These are phyloP conservation scores for Epizoanthus ramosus DNA, from an alignment of 92 coral and sea anemone genomes.

Conservation along the genomic window DNA sequence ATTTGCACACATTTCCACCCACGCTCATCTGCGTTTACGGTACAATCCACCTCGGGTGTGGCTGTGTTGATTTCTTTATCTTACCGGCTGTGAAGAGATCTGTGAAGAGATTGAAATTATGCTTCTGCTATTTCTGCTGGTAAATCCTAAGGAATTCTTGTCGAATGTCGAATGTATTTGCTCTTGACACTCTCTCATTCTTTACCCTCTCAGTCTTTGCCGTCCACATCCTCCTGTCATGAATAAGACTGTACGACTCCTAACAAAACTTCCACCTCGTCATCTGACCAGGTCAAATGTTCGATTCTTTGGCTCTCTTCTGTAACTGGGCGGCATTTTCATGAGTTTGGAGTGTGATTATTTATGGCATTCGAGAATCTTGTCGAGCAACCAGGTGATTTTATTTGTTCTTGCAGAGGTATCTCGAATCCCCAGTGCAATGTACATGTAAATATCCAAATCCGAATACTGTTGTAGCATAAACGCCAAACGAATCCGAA, in stretches of 20 bases:
- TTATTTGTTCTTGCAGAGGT: too few species aligned
- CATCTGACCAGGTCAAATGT: slow-evolving; percentile 51
- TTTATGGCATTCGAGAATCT: too few species aligned
- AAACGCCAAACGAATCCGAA: slow-evolving; percentile 17
- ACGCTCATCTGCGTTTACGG: too few species aligned
- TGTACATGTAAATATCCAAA: not conserved
- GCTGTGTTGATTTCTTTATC: too few species aligned
- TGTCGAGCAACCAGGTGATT: too few species aligned
- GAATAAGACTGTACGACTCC: slow-evolving; percentile 32
- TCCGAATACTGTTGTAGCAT: slow-evolving; percentile 13
- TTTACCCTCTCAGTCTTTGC: too few species aligned
- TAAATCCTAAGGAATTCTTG: slow-evolving; percentile 40
- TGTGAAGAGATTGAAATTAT: slow-evolving; percentile 31
- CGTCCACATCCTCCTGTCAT: too few species aligned
- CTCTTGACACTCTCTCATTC: slow-evolving; percentile 63
- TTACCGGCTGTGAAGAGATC: not conserved
- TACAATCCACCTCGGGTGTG: too few species aligned
- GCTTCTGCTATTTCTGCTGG: slow-evolving; percentile 27
- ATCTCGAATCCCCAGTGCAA: not conserved
- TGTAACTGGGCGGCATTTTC: slow-evolving; percentile 45
- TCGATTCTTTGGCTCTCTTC: slow-evolving; percentile 21
- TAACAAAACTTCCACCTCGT: slow-evolving; percentile 56
- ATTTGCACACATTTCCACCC: too few species aligned
- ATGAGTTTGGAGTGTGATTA: too few species aligned
- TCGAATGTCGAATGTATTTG: slow-evolving; percentile 50